These are phyloP conservation scores for Narcine bancroftii DNA, from an alignment of 2,113 vertebrate genomes.

Conservation along the genomic window DNA sequence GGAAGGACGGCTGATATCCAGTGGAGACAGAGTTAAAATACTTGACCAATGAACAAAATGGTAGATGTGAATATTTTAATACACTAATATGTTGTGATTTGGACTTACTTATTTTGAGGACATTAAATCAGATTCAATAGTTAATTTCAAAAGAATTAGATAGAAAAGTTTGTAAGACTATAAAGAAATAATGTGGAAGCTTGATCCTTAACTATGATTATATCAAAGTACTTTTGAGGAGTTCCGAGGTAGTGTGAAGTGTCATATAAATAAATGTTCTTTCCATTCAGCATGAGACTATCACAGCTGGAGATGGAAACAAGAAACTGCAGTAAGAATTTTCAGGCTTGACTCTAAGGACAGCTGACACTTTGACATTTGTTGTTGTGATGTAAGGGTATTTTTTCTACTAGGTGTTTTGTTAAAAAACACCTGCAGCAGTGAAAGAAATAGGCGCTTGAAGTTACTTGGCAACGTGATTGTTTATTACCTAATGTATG, in stretches of 20 bases:
- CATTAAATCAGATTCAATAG: not conserved
- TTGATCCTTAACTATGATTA: not conserved
- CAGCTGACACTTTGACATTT: not conserved
- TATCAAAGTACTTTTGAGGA: not conserved
- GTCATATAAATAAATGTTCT: not conserved
- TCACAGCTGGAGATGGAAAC: not conserved
- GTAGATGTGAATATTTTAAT: not conserved
- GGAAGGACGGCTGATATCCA: not conserved
- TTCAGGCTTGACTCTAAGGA: not conserved
- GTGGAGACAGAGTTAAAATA: not conserved
- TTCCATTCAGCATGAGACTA: not conserved
- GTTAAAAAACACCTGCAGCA: not conserved
- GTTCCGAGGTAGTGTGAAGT: not conserved
- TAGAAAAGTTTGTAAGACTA: not conserved
- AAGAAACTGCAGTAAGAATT: not conserved
- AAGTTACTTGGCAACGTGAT: conserved; percentile 16
- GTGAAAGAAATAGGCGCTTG: not conserved
- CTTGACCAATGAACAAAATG: not conserved
- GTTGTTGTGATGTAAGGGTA: conserved; percentile 22
- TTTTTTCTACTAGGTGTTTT: conserved; percentile 30
- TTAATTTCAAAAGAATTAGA: not conserved
- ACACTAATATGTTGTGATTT: not conserved
- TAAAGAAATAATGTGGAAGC: not conserved
- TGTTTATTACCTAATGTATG: conserved; percentile 12
- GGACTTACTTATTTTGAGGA: not conserved